phyloP scores from a whole-genome alignment of 2,797 vertebrate species.

The Rhinatrema bivittatum region DNA sequence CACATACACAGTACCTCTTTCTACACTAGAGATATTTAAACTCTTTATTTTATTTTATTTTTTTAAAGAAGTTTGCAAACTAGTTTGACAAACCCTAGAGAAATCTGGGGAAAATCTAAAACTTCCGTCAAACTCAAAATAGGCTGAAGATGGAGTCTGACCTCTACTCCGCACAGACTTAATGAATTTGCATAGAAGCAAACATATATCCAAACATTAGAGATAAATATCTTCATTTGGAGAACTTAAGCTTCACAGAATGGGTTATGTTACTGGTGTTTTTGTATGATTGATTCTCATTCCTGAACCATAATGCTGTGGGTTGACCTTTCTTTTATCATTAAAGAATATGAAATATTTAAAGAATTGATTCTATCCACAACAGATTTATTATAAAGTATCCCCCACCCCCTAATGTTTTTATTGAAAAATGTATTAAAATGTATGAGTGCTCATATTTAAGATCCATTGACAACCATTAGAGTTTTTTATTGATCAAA shows the following conservation, averaged over 20 bases:
- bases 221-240: background rate
- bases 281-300: conserved; percentile 13
- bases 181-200: too few species aligned
- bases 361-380: conserved; percentile 13
- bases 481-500: conserved; percentile 2
- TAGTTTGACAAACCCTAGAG: too few species aligned
- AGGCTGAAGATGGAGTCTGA: too few species aligned
- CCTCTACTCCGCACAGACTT: too few species aligned
- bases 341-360: conserved; percentile 11
- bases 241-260: conserved; percentile 17
- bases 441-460: conserved; percentile 7
- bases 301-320: background rate
- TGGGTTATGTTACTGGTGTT: conserved; percentile 5
- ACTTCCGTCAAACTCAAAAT: too few species aligned
- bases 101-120: too few species aligned
- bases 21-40: too few species aligned
- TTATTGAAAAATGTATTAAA: conserved; percentile 4
- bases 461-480: background rate
- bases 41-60: too few species aligned
- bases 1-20: too few species aligned
- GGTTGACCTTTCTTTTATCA: background rate
- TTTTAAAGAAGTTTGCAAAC: too few species aligned
- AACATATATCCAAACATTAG: too few species aligned
- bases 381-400: background rate
- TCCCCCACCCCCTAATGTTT: background rate